Conservation (phyloP, 2,888 invertebrate genomes). For the Leucophenga maculata region DNA sequence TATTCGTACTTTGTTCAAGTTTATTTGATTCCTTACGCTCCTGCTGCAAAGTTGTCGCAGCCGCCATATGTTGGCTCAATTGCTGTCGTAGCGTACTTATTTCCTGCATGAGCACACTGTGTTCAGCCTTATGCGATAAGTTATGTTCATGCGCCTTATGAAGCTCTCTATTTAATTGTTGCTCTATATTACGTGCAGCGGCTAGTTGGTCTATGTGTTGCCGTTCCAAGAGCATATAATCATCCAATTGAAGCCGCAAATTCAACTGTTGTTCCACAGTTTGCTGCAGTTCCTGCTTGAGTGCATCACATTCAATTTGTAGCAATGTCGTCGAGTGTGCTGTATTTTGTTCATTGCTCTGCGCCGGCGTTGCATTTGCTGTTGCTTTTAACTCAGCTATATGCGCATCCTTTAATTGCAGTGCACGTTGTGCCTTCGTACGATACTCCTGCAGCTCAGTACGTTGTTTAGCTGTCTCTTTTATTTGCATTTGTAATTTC, state of each 20-base stretch:
- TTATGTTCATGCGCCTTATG: conserved; percentile 73
- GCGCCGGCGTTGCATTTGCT: conserved; percentile 35
- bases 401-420: conserved; percentile 84
- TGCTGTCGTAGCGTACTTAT: conserved; percentile 69
- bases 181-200: conserved; percentile 50
- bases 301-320: conserved; percentile 77
- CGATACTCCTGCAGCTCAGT: conserved; percentile 83
- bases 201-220: conserved; percentile 50
- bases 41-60: conserved; percentile 61
- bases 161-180: conserved; percentile 55
- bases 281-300: conserved; percentile 71
- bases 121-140: conserved; percentile 68
- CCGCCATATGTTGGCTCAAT: conserved; percentile 66
- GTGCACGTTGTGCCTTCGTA: conserved; percentile 83
- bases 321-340: conserved; percentile 59
- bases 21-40: conserved; percentile 69
- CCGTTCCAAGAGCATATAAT: conserved; percentile 47
- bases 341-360: conserved; percentile 43
- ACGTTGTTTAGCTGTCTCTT: conserved; percentile 72
- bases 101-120: conserved; percentile 70
- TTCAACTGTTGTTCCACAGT: conserved; percentile 56
- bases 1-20: conserved; percentile 67
- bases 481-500: conserved; percentile 73
- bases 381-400: conserved; percentile 76
- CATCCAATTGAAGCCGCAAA: conserved; percentile 57